phyloP scores from a whole-genome alignment of 2,113 vertebrate genomes.

The Ramphastos sulfuratus region DNA sequence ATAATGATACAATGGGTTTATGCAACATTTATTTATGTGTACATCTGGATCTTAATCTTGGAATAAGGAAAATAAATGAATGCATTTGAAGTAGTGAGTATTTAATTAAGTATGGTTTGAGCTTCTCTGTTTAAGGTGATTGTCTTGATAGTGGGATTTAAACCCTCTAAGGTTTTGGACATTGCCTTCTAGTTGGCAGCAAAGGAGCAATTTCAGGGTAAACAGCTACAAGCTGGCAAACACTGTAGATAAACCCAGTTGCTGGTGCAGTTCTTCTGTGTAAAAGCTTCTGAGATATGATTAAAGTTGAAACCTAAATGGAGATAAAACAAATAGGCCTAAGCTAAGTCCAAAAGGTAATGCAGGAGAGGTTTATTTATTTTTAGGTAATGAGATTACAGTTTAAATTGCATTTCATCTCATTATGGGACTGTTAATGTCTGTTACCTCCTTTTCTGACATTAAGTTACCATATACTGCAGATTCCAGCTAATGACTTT shows the following conservation, averaged over 20 bases:
- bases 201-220: slow-evolving; percentile 37
- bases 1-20: not conserved
- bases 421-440: slow-evolving; percentile 55
- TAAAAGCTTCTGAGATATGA: slow-evolving; percentile 52
- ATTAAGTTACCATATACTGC: slow-evolving; percentile 50
- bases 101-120: slow-evolving; percentile 26
- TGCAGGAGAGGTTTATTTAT: slow-evolving; percentile 53
- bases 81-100: not conserved
- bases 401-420: slow-evolving; percentile 58
- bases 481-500: slow-evolving; percentile 57
- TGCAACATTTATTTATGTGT: not conserved
- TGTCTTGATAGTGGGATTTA: slow-evolving; percentile 9
- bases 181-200: slow-evolving; percentile 21
- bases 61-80: not conserved
- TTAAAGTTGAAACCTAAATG: slow-evolving; percentile 58
- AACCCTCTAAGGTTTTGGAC: slow-evolving; percentile 4
- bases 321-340: slow-evolving; percentile 48
- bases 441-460: slow-evolving; percentile 65
- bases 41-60: not conserved
- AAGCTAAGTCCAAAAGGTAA: slow-evolving; percentile 54
- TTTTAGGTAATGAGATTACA: slow-evolving; percentile 52
- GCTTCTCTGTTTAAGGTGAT: not conserved
- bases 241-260: not conserved
- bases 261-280: slow-evolving; percentile 3
- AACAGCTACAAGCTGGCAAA: slow-evolving; percentile 30